Base-by-base conservation (phyloP, 2,888 invertebrate genomes). In the Sericinus montela region DNA sequence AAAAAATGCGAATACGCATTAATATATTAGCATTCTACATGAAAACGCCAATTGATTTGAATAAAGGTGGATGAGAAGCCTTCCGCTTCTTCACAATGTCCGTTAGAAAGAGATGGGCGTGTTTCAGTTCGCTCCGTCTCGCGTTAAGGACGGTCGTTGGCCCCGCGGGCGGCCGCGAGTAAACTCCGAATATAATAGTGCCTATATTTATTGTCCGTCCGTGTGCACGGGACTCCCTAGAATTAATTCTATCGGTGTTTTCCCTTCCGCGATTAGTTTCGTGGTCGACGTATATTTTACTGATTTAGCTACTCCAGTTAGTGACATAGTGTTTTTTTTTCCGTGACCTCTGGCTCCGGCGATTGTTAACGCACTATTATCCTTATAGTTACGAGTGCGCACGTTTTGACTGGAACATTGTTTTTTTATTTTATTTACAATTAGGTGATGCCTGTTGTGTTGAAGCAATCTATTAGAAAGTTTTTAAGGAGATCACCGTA, bases 131-230 rank as follows among this genome's bases (percentile, higher is more conserved):
- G 80, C 65, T 67, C 68, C 78, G 74, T 74, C 78, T 73, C 74
- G 76, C 77, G 82, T 78, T 88, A 88, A 88, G 88, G 88, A 88
- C 88, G 88, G 88, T 87, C 85, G 88, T 84, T 85, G 85, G 70
- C 83, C 86, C 80, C 80, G 72, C 74, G 67, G 60, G 63, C 82
- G 82, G 72, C 85, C 85, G 83, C 84, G 71, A 77, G 77, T 88
- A 86, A 88, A 87, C 88, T 87, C 81, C 85, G 74, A 85, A 88
- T 83, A 77, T 78, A 76, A 77, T 78, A 79, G 76, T 75, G 76
- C 75, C 77, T 76, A 59, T 62, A 67, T 66, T 67, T 66, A 65
- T 65, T 61, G 57, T 58, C 56, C 51, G 58, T 58, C 50, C 43
- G 59, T 60, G 11, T 56, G 57, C 47, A 52, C 54, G 56, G 58